Conservation (phyloP, 2,113 vertebrate species). For the Pollimyrus isidori region DNA sequence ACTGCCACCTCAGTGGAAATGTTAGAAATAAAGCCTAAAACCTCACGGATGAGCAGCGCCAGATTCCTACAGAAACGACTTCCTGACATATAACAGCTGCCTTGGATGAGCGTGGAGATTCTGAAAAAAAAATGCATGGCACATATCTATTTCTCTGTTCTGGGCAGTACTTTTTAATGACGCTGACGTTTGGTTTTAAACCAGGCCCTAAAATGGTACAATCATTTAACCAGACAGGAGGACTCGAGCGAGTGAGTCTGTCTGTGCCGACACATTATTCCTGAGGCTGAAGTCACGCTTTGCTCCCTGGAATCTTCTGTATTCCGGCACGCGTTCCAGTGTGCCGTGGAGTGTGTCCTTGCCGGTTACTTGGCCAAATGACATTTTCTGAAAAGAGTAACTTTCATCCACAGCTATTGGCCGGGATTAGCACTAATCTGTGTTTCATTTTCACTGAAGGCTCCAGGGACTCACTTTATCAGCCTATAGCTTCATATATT, state of each 20-base stretch:
- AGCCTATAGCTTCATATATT: slow-evolving; percentile 32
- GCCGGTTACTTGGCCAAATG: slow-evolving; percentile 60
- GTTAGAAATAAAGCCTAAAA: not conserved
- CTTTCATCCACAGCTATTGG: slow-evolving; percentile 33
- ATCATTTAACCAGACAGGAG: not conserved
- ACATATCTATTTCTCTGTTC: not conserved
- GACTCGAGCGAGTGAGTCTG: not conserved
- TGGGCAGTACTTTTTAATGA: not conserved
- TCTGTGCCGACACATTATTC: not conserved
- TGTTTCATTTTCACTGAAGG: slow-evolving; percentile 36
- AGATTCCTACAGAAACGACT: not conserved
- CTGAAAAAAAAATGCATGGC: not conserved
- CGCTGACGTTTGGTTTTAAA: not conserved
- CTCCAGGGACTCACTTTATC: slow-evolving; percentile 16
- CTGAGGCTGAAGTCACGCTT: not conserved
- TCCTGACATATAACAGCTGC: not conserved
- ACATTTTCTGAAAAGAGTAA: slow-evolving; percentile 45
- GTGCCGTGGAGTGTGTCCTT: slow-evolving; percentile 47
- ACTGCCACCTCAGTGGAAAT: not conserved
- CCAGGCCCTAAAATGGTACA: not conserved
- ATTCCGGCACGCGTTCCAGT: not conserved
- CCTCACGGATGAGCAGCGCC: not conserved
- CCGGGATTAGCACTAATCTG: slow-evolving; percentile 47
- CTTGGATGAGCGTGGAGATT: not conserved
- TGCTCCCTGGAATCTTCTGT: not conserved